phyloP scores from a whole-genome alignment of 2,797 vertebrate genomes.

The Sitta carolinensis region DNA sequence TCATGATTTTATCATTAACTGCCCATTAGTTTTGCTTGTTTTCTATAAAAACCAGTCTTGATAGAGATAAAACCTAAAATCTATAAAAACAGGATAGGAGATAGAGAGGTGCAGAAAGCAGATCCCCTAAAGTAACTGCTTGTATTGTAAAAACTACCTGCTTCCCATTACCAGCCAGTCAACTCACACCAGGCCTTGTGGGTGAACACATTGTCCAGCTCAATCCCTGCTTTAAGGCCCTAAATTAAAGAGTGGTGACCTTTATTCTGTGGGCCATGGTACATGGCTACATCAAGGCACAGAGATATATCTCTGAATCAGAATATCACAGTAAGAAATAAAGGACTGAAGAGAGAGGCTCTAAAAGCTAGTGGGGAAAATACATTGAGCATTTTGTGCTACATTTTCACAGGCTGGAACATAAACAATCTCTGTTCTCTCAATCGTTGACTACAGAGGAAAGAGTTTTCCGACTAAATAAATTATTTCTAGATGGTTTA shows the following conservation, averaged over 20 bases:
- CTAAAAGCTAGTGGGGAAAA: not conserved
- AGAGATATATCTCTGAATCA: not conserved
- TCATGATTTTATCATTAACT: not conserved
- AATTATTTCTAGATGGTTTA: constrained; percentile 3
- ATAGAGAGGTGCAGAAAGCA: not conserved
- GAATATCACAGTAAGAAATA: not conserved
- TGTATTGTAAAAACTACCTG: not conserved
- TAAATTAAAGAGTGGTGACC: not conserved
- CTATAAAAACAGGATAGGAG: no score
- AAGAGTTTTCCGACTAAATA: not conserved
- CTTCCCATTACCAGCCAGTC: not conserved
- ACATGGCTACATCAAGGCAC: not conserved
- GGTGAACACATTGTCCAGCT: not conserved
- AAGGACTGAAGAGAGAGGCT: not conserved
- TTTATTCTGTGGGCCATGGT: not conserved
- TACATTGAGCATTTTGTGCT: not conserved
- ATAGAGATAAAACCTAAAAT: no score
- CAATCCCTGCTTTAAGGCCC: not conserved
- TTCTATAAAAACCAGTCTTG: not conserved
- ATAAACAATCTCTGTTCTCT: not conserved
- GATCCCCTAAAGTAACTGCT: not conserved
- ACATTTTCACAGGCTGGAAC: not conserved
- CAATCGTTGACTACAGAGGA: not conserved
- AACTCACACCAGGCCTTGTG: not conserved
- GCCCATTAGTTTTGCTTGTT: not conserved